These are phyloP conservation scores for Byasa hedistus DNA, from an alignment of 2,888 invertebrate species.

Conservation along the genomic window DNA sequence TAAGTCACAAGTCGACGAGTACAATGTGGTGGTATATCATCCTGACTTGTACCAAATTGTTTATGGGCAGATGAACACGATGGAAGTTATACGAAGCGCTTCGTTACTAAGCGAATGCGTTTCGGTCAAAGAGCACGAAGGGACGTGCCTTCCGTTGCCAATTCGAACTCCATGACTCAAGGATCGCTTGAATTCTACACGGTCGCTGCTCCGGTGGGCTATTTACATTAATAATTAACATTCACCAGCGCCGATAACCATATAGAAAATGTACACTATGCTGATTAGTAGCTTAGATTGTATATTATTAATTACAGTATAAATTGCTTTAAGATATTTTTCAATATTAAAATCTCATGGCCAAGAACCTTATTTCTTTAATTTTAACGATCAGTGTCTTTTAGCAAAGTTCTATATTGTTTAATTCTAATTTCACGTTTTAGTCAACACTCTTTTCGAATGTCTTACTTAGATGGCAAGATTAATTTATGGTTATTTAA, in stretches of 20 bases:
- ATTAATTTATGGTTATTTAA: no score
- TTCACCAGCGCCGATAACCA: not conserved
- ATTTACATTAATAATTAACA: slow-evolving; percentile 32
- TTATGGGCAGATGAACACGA: no score
- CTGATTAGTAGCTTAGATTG: not conserved
- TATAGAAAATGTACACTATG: not conserved
- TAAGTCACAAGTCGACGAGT: no score
- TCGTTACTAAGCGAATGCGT: slow-evolving; percentile 19
- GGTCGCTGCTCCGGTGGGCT: slow-evolving; percentile 47
- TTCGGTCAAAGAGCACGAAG: slow-evolving; percentile 46
- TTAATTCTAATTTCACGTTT: no score
- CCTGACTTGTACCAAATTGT: no score
- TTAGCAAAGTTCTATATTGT: no score
- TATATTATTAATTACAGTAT: not conserved
- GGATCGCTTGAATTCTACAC: slow-evolving; percentile 57
- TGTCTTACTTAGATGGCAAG: no score
- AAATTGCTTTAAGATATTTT: not conserved
- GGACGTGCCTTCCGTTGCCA: slow-evolving; percentile 67
- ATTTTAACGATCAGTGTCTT: no score
- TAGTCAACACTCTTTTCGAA: no score
- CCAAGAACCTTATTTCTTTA: no score
- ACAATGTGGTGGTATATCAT: no score
- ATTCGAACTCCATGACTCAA: slow-evolving; percentile 45
- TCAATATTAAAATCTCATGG: no score
- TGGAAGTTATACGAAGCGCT: slow-evolving; percentile 2